Evolutionary conservation across 1,140 invertebrate species (phyloP).

Genomic region (Melipona quadrifasciata): DNA sequence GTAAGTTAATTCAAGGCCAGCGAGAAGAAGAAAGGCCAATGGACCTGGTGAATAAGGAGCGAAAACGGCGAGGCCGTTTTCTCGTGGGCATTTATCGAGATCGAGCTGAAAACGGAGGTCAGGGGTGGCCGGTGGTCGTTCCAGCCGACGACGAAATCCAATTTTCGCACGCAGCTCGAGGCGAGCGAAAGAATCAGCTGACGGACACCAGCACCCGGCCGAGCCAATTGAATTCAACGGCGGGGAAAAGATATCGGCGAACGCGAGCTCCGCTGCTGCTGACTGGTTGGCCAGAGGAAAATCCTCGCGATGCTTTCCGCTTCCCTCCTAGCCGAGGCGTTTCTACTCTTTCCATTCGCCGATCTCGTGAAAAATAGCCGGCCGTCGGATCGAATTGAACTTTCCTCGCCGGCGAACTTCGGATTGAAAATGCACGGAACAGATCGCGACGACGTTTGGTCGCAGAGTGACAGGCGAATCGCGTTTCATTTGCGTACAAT

Average conservation of each 20-base stretch:
- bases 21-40: neutral
- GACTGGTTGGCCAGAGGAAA: neutral
- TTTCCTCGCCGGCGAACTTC: neutral
- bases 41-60: neutral
- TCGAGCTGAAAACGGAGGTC: neutral
- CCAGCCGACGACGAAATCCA: constrained; percentile 19
- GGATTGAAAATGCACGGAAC: neutral
- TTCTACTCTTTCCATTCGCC: neutral
- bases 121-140: neutral
- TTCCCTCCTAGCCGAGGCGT: neutral
- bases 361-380: neutral
- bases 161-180: constrained; percentile 36
- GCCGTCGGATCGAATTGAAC: neutral
- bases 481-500: too few species aligned
- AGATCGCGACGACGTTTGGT: neutral
- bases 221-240: constrained; percentile 38
- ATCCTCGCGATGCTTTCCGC: neutral
- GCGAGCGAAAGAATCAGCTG: constrained; percentile 3
- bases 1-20: constrained; percentile 47
- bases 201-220: neutral
- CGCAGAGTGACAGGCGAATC: too few species aligned
- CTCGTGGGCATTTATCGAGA: neutral
- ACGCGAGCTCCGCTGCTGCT: neutral
- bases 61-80: neutral
- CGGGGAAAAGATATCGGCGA: neutral